Evolutionary conservation across 2,888 invertebrate genomes (phyloP), one percentile per base, ranked within the genome.

Genomic region (Drosophila niveifrons): DNA sequence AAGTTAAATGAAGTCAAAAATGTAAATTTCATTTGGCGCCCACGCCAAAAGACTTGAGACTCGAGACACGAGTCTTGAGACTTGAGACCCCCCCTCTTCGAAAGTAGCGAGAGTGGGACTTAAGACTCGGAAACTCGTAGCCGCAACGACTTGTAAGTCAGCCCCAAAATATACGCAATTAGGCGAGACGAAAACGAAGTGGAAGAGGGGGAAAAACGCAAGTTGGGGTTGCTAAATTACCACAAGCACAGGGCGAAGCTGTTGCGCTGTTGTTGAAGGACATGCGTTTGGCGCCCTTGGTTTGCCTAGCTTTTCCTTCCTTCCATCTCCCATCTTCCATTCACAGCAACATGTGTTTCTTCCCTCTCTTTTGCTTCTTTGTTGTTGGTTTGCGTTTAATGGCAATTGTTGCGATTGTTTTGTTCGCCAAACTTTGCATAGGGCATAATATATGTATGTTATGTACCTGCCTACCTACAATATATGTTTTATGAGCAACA

Each of bases 1-100:
- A 88, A 82, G 82, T 85, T 77, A 88, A 84, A 84, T 84, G 85
- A 77, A 88, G 88, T 84, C 83, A 83, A 71, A 84, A 85, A 83
- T 83, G 85, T 83, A 88, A 83, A 88, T 85, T 88, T 85, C 82
- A 82, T 82, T 83, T 80, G 65, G 63, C 66, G 52, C 53, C 67
- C 59, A 55, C 47, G 61, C 63, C 75, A 56, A 69, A 58, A 48
- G 59, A 55, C 64, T 66, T 56, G 28, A 62, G 56, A 48, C 48
- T 10, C 11, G n/a, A 36, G 36, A n/a, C 34, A 8, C 29, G 29
- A 29, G 29, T 8, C 9, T 29, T 55, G 28, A 61, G 56, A 48
- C 48, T 3, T 10, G 10, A 31, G 31, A 31, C 29, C n/a, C n/a
- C n/a, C n/a, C n/a, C n/a, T n/a, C n/a, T n/a, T n/a, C n/a, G n/a